These are phyloP conservation scores for Tylochromis polylepis DNA, from an alignment of 2,113 vertebrate genomes.

Conservation along the genomic window DNA sequence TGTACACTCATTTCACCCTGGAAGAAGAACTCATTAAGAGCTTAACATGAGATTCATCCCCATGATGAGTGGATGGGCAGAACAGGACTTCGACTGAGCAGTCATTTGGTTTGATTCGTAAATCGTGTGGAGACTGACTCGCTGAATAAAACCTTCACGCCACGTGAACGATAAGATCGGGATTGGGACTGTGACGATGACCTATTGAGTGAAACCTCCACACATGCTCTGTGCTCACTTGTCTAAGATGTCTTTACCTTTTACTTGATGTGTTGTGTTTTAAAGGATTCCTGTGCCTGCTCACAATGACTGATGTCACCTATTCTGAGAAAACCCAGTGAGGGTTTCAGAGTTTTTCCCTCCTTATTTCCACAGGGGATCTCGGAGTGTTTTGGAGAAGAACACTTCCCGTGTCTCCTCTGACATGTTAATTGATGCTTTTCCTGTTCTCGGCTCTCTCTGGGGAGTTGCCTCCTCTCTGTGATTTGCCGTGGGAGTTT, in stretches of 20 bases:
- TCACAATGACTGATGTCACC: background rate
- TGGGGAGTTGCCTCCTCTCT: background rate
- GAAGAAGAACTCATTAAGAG: background rate
- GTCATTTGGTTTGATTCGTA: background rate
- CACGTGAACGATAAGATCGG: background rate
- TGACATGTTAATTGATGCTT: conserved; percentile 20
- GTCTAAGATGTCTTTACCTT: background rate
- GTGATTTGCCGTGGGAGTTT: background rate
- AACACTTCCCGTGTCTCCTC: background rate
- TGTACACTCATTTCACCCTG: background rate
- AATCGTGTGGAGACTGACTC: background rate
- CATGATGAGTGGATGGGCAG: background rate
- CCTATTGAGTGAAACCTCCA: background rate
- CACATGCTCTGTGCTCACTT: background rate
- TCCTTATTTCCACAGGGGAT: conserved; percentile 1
- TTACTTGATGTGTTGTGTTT: background rate
- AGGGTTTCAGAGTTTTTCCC: background rate
- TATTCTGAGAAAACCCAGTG: background rate
- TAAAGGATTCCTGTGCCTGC: background rate
- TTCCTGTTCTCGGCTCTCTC: background rate
- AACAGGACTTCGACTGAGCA: background rate
- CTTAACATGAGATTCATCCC: background rate
- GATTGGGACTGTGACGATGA: background rate
- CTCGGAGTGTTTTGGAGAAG: background rate
- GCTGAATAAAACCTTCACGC: background rate